These are phyloP conservation scores for Ypsolopha scabrella DNA, from an alignment of 2,888 invertebrate species.

Conservation along the genomic window DNA sequence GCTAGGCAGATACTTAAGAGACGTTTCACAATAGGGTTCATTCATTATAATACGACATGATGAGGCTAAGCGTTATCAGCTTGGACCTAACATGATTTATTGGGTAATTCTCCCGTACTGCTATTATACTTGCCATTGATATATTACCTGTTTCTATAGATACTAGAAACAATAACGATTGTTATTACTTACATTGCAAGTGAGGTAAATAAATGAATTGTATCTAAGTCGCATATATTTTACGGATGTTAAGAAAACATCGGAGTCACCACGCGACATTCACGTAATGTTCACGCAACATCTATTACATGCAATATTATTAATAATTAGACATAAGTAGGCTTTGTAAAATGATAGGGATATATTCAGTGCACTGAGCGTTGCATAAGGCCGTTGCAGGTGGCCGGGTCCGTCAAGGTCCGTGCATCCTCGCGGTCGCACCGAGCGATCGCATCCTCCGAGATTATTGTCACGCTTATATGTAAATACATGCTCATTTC, in stretches of 20 bases:
- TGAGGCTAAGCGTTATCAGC: too few species aligned
- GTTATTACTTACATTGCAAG: neutral
- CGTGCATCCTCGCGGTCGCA: constrained; percentile 8
- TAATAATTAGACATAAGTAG: constrained; percentile 17
- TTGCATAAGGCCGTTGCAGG: constrained; percentile 31
- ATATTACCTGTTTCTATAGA: too few species aligned
- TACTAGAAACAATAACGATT: too few species aligned
- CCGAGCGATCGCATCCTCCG: neutral
- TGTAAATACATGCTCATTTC: too few species aligned
- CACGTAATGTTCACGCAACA: constrained; percentile 4
- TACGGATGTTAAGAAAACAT: neutral
- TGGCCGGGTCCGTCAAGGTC: constrained; percentile 26
- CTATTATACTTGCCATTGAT: too few species aligned
- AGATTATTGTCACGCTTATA: neutral
- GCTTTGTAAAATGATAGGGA: constrained; percentile 29
- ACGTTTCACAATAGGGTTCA: too few species aligned
- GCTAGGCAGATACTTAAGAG: too few species aligned
- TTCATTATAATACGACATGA: too few species aligned
- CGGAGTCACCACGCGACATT: neutral
- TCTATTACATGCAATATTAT: constrained; percentile 9
- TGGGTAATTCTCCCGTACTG: too few species aligned
- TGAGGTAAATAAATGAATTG: neutral
- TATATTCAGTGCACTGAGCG: constrained; percentile 24
- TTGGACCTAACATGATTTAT: too few species aligned
- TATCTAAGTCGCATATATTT: neutral